A percentile compares a stretch with the other conserved stretches of the same genome.
Evolutionary conservation across 2,113 vertebrate species (phyloP).

Genomic region (Microtus ochrogaster): DNA sequence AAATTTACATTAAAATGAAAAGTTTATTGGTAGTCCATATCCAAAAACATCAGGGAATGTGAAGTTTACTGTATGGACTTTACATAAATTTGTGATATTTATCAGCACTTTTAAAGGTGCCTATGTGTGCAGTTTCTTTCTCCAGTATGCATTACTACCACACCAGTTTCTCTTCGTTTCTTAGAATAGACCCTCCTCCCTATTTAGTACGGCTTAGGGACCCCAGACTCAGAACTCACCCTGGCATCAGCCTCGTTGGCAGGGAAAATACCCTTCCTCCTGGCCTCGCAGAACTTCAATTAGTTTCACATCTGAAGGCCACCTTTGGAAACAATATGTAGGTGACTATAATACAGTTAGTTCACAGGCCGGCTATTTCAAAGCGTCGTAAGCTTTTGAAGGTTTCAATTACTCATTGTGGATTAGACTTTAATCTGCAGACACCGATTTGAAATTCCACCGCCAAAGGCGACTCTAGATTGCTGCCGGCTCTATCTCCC

Average conservation of each 20-base stretch:
- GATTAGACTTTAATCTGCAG: conserved; percentile 59
- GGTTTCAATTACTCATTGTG: conserved; percentile 53
- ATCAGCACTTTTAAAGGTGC: background rate
- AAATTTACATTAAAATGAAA: conserved; percentile 27
- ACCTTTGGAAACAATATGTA: background rate
- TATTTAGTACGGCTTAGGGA: background rate
- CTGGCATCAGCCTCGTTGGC: background rate
- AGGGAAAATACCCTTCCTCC: background rate
- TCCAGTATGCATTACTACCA: background rate
- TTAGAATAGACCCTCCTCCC: background rate
- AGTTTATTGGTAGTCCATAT: background rate
- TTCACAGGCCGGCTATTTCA: conserved; percentile 51
- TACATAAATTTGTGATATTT: conserved; percentile 5
- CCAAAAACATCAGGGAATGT: background rate
- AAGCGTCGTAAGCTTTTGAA: conserved; percentile 58
- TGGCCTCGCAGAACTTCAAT: background rate
- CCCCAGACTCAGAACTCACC: background rate
- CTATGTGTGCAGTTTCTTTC: background rate
- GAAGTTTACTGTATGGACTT: conserved; percentile 10
- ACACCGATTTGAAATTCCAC: conserved; percentile 53
- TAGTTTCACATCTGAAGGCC: background rate
- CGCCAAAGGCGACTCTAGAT: conserved; percentile 44
- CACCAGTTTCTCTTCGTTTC: conserved; percentile 11
- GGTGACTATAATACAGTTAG: background rate
- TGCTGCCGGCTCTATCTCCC: conserved; percentile 33